Evolutionary conservation across 2,113 vertebrate species (phyloP).

Genomic region (Arothron firmamentum): DNA sequence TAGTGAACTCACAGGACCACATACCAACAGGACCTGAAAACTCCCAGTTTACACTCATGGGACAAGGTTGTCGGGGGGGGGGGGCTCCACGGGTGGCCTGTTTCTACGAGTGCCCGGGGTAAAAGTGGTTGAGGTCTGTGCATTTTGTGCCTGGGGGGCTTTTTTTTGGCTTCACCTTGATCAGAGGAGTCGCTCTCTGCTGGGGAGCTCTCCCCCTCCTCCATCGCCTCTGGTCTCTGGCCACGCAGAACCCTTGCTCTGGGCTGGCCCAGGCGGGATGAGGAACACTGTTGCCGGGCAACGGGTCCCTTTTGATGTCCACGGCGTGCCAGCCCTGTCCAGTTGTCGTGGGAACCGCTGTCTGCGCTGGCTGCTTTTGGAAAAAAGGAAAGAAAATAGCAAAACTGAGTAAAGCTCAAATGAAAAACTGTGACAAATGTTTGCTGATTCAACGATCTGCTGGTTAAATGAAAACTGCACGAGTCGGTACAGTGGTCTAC

Average conservation of each 20-base stretch:
- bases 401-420: conserved; percentile 16
- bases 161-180: conserved; percentile 48
- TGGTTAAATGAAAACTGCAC: conserved; percentile 1
- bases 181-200: conserved; percentile 73
- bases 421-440: background rate
- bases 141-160: background rate
- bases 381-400: conserved; percentile 12
- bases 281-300: conserved; percentile 24
- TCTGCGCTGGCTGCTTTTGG: conserved; percentile 70
- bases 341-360: conserved; percentile 68
- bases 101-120: conserved; percentile 2
- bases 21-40: too few relatives aligned
- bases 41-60: conserved; percentile 26
- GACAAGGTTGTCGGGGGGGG: too few relatives aligned
- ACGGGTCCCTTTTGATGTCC: conserved; percentile 54
- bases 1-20: too few relatives aligned
- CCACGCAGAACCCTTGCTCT: conserved; percentile 37
- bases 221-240: conserved; percentile 46
- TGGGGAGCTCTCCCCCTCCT: conserved; percentile 67
- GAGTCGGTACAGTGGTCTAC: conserved; percentile 40
- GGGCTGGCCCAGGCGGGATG: conserved; percentile 46
- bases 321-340: conserved; percentile 48
- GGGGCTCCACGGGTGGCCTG: background rate
- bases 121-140: too few relatives aligned
- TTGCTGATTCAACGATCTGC: background rate